phyloP scores from a whole-genome alignment of 2,888 invertebrate genomes.

The Trichacis sp. region DNA sequence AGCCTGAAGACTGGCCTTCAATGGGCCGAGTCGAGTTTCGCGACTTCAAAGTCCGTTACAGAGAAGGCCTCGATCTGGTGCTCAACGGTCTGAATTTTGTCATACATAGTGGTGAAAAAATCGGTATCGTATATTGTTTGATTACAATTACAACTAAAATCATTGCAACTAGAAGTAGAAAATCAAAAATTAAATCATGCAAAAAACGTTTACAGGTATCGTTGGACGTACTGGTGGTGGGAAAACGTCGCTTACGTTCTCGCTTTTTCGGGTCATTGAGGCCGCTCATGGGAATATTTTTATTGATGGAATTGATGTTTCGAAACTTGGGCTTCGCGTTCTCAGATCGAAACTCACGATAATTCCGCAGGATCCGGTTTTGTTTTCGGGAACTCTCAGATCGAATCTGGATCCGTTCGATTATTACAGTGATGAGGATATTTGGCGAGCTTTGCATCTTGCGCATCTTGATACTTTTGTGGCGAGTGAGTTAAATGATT shows the following conservation, averaged over 20 bases:
- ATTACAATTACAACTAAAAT: too few species aligned
- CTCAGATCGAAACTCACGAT: slow-evolving; percentile 87
- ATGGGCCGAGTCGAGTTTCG: slow-evolving; percentile 84
- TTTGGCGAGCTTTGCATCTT: slow-evolving; percentile 69
- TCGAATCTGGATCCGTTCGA: slow-evolving; percentile 94
- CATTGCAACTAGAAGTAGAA: too few species aligned
- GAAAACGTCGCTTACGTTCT: slow-evolving; percentile 76
- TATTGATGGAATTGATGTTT: slow-evolving; percentile 87
- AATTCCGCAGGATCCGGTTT: slow-evolving; percentile 92
- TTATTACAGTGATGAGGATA: slow-evolving; percentile 80
- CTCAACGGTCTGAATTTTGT: slow-evolving; percentile 83
- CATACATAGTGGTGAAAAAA: slow-evolving; percentile 87
- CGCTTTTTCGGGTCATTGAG: slow-evolving; percentile 91
- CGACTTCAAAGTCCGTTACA: slow-evolving; percentile 86
- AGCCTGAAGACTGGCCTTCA: slow-evolving; percentile 84
- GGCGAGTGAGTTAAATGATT: too few species aligned
- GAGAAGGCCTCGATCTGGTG: slow-evolving; percentile 71
- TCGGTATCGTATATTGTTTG: slow-evolving; percentile 93
- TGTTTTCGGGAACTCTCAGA: slow-evolving; percentile 92
- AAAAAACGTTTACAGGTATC: too few species aligned
- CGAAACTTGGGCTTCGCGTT: slow-evolving; percentile 86
- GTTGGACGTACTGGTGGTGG: background rate
- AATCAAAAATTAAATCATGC: too few species aligned
- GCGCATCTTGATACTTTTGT: too few species aligned
- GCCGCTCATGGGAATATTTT: slow-evolving; percentile 83